A percentile compares a stretch with the other conserved stretches of the same genome.
Evolutionary conservation across 2,888 invertebrate genomes (phyloP).

Genomic region (Eupeodes latifasciatus): DNA sequence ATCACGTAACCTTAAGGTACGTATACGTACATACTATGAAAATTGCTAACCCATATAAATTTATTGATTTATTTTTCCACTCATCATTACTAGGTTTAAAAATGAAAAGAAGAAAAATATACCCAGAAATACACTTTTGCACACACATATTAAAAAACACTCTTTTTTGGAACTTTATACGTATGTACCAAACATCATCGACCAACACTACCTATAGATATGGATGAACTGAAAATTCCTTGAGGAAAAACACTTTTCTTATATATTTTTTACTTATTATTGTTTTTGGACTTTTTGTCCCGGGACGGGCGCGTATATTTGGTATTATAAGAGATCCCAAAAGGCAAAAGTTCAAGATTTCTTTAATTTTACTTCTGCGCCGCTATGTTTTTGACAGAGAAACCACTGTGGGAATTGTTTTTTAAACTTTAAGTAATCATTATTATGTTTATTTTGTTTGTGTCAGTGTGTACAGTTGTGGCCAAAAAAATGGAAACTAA

Average conservation of each 20-base stretch:
- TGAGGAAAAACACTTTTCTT: constrained; percentile 16
- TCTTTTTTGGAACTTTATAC: neutral
- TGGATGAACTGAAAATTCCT: neutral
- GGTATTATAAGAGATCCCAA: constrained; percentile 18
- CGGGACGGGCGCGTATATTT: constrained; percentile 3
- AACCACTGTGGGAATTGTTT: constrained; percentile 35
- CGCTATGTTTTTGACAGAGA: constrained; percentile 6
- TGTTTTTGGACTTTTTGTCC: constrained; percentile 21
- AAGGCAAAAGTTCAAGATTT: constrained; percentile 27
- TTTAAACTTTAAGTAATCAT: constrained; percentile 32
- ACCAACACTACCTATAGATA: too few species aligned
- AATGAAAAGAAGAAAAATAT: neutral
- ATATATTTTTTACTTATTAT: constrained; percentile 23
- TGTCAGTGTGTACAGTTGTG: neutral
- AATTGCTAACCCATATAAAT: constrained; percentile 40
- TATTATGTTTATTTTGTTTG: neutral
- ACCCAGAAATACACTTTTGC: neutral
- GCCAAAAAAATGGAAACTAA: neutral
- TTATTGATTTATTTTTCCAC: constrained; percentile 39
- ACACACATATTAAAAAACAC: neutral
- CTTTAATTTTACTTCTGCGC: constrained; percentile 27
- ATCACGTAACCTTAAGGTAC: constrained; percentile 25
- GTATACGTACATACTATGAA: neutral
- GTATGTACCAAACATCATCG: too few species aligned
- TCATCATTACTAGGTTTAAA: constrained; percentile 25